Evolutionary conservation across 1,140 invertebrate genomes (phyloP).

Genomic region (Megalonaias nervosa): DNA sequence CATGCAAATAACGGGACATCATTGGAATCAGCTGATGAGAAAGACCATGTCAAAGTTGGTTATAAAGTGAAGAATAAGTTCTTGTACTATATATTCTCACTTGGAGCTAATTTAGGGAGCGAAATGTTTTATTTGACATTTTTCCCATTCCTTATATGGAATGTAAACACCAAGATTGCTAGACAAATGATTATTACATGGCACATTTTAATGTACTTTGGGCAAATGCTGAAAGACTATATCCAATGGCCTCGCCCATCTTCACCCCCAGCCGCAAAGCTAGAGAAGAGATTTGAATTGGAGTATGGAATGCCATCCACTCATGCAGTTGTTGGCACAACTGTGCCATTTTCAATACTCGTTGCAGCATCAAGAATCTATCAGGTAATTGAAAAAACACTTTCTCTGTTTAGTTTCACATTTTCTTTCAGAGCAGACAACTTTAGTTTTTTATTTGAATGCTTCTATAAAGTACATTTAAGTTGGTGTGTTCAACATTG

Average conservation of each 20-base stretch:
- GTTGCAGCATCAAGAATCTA: conserved; percentile 87
- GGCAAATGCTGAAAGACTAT: conserved; percentile 90
- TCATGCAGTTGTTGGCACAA: conserved; percentile 91
- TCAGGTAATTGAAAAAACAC: conserved; percentile 74
- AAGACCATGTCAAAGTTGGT: conserved; percentile 40
- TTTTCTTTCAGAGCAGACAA: too few species aligned
- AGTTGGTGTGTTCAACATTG: too few species aligned
- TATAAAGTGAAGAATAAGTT: conserved; percentile 82
- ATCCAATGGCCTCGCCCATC: conserved; percentile 82
- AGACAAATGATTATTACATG: conserved; percentile 85
- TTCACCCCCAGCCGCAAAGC: conserved; percentile 83
- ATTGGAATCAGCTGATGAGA: neutral
- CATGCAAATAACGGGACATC: too few species aligned
- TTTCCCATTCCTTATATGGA: conserved; percentile 95
- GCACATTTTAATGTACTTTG: conserved; percentile 82
- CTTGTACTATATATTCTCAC: conserved; percentile 88
- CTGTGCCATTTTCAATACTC: conserved; percentile 88
- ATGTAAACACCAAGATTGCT: conserved; percentile 74
- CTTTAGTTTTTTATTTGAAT: too few species aligned
- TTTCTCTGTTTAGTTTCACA: too few species aligned
- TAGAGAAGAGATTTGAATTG: conserved; percentile 87
- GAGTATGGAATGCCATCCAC: conserved; percentile 97
- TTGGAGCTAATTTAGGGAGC: conserved; percentile 89
- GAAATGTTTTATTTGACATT: conserved; percentile 90
- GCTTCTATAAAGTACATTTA: too few species aligned